phyloP scores from a whole-genome alignment of 2,888 invertebrate genomes.

The Caenorhabditis sinica region DNA sequence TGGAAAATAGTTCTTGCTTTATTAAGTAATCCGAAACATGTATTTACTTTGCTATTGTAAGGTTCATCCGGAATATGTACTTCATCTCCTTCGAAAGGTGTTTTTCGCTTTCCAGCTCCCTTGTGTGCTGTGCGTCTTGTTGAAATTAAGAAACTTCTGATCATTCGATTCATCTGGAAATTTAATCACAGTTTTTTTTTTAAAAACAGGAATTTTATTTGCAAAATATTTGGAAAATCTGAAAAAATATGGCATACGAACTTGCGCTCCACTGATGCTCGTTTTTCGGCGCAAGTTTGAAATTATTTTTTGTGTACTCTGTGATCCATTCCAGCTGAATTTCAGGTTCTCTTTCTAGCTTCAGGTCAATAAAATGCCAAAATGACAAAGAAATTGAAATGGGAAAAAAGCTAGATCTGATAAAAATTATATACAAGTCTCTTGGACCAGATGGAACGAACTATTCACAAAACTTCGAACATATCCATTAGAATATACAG shows the following conservation, averaged over 20 bases:
- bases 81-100: slow-evolving; percentile 57
- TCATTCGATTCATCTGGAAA: slow-evolving; percentile 31
- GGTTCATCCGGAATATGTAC: slow-evolving; percentile 50
- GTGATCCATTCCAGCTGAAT: too few relatives aligned
- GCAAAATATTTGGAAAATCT: not conserved
- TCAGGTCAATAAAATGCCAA: too few relatives aligned
- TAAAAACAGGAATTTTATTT: not conserved
- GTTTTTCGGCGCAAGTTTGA: not conserved
- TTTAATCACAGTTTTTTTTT: not conserved
- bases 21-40: not conserved
- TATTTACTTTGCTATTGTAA: slow-evolving; percentile 46
- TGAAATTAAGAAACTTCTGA: not conserved
- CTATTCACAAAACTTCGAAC: too few relatives aligned
- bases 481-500: too few relatives aligned
- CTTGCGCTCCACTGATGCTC: not conserved
- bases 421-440: slow-evolving; percentile 24
- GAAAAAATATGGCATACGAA: not conserved
- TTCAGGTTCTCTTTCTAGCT: too few relatives aligned
- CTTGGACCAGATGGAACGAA: slow-evolving; percentile 12
- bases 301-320: not conserved
- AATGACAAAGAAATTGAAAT: too few relatives aligned
- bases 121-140: slow-evolving; percentile 3
- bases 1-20: slow-evolving; percentile 6
- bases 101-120: slow-evolving; percentile 40
- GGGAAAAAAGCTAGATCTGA: not conserved